Evolutionary conservation across 1,140 invertebrate species (phyloP).

Genomic region (Diprion similis): DNA sequence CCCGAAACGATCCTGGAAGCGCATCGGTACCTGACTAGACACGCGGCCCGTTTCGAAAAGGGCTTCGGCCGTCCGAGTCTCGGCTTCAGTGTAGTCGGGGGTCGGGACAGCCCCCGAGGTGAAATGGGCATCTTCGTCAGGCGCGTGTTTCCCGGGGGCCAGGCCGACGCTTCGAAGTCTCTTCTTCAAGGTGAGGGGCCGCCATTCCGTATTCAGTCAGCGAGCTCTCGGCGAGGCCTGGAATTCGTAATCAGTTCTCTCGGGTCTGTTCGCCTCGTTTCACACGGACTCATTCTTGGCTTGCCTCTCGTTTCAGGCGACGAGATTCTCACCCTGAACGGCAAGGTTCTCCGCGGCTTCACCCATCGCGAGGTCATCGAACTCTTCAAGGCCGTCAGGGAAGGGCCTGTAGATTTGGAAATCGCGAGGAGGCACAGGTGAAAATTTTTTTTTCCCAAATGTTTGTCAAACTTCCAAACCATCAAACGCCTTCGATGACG

Average conservation of each 20-base stretch:
- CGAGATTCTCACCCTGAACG: slow-evolving; percentile 82
- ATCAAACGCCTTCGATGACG: too few species aligned
- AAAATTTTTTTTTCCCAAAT: background rate
- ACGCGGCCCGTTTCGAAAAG: slow-evolving; percentile 66
- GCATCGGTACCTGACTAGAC: slow-evolving; percentile 61
- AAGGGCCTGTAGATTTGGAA: slow-evolving; percentile 74
- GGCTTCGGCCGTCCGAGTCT: slow-evolving; percentile 71
- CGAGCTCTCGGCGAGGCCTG: background rate
- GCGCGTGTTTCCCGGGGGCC: slow-evolving; percentile 73
- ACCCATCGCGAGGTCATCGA: slow-evolving; percentile 81
- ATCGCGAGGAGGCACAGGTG: slow-evolving; percentile 66
- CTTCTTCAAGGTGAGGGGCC: slow-evolving; percentile 71
- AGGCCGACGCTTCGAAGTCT: slow-evolving; percentile 72
- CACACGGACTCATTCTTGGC: background rate
- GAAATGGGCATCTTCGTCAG: slow-evolving; percentile 78
- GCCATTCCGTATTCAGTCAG: background rate
- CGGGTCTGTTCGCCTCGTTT: background rate
- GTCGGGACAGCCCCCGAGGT: slow-evolving; percentile 74
- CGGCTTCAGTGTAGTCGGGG: slow-evolving; percentile 80
- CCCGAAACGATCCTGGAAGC: slow-evolving; percentile 55
- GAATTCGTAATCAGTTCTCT: slow-evolving; percentile 7
- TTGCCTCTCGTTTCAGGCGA: slow-evolving; percentile 67
- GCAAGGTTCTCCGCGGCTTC: slow-evolving; percentile 71
- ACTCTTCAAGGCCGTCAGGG: slow-evolving; percentile 79
- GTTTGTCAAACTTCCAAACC: too few species aligned